A percentile compares a stretch with the other conserved stretches of the same genome.
Conservation (phyloP, 2,888 invertebrate species). For the Chymomyza amoena region DNA sequence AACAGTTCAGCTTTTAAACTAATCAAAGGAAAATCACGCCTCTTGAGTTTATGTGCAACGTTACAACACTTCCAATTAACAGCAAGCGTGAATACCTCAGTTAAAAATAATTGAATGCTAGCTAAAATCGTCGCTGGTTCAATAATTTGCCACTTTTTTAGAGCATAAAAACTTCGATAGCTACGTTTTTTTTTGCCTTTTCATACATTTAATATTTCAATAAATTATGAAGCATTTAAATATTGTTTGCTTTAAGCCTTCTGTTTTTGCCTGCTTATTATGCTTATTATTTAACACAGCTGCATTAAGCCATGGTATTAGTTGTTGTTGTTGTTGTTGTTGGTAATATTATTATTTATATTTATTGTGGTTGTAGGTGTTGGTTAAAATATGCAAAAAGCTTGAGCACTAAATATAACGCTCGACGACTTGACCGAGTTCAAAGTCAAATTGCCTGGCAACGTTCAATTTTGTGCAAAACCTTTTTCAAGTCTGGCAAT, state of each 20-base stretch:
- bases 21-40: too few species aligned
- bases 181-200: not conserved
- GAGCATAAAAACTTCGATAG: not conserved
- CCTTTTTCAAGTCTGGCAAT: conserved; percentile 6
- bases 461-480: conserved; percentile 15
- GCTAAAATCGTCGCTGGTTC: too few species aligned
- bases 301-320: conserved; percentile 30
- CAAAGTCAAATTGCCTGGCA: conserved; percentile 64
- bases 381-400: conserved; percentile 71
- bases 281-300: conserved; percentile 63
- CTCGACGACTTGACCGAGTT: conserved; percentile 71
- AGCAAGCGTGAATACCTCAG: too few species aligned
- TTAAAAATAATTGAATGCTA: too few species aligned
- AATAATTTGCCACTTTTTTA: not conserved
- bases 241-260: conserved; percentile 60
- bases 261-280: conserved; percentile 59
- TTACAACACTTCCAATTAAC: too few species aligned
- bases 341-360: conserved; percentile 17
- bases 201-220: not conserved
- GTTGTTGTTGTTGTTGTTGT: conserved; percentile 13
- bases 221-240: not conserved
- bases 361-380: conserved; percentile 62
- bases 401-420: conserved; percentile 61
- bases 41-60: too few species aligned
- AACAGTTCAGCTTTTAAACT: too few species aligned